A percentile compares a stretch with the other conserved stretches of the same genome.
Conservation (phyloP, 2,888 invertebrate genomes). For the Melieria picta region DNA sequence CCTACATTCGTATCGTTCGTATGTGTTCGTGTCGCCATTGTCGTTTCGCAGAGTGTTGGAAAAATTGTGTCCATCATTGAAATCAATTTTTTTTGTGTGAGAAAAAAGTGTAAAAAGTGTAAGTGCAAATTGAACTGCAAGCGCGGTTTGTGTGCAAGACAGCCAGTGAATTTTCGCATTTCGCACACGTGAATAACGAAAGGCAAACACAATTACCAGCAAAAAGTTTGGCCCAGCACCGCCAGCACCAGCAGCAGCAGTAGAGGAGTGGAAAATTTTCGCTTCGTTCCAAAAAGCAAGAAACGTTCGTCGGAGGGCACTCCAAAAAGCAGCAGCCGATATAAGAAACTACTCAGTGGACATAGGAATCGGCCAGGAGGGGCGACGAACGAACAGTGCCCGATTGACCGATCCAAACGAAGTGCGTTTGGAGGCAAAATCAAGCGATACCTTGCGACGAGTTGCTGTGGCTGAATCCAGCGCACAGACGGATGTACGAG, state of each 20-base stretch:
- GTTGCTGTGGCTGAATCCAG: too few species aligned
- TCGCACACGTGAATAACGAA: conserved; percentile 56
- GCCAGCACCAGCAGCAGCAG: conserved; percentile 41
- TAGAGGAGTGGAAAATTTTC: conserved; percentile 27
- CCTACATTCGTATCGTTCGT: conserved; percentile 24
- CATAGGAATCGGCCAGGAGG: too few species aligned
- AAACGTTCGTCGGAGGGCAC: too few species aligned
- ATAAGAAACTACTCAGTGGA: too few species aligned
- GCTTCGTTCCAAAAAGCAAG: too few species aligned
- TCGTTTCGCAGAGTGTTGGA: conserved; percentile 31
- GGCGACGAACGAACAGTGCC: too few species aligned
- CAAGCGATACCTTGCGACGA: too few species aligned
- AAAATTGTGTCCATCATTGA: conserved; percentile 36
- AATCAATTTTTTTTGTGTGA: conserved; percentile 34
- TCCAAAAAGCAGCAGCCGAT: too few species aligned
- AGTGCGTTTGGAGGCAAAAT: too few species aligned
- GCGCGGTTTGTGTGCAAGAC: conserved; percentile 50
- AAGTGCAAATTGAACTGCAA: conserved; percentile 34
- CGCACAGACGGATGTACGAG: too few species aligned
- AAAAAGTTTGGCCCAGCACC: conserved; percentile 36
- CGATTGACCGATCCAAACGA: too few species aligned
- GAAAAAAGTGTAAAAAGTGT: conserved; percentile 29
- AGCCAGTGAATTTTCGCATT: conserved; percentile 51
- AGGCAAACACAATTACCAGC: conserved; percentile 52
- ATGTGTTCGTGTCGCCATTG: conserved; percentile 32